Conservation (phyloP, 2,888 invertebrate genomes). For the Coenonympha arcania region DNA sequence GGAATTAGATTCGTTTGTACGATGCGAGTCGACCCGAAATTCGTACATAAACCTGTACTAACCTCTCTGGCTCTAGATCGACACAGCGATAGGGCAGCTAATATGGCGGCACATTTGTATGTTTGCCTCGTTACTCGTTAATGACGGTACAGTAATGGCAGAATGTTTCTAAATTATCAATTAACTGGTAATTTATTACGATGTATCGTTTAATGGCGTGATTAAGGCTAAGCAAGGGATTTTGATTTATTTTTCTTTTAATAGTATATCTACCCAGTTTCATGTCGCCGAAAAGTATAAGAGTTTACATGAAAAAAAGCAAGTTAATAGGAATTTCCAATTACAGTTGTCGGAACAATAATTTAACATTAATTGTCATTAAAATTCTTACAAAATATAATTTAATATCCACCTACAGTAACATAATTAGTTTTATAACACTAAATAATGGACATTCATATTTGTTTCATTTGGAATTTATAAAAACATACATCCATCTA, state of each 20-base stretch:
- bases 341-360: too few relatives aligned
- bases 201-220: slow-evolving; percentile 6
- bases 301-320: too few relatives aligned
- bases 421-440: background rate
- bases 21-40: too few relatives aligned
- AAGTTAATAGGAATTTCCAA: too few relatives aligned
- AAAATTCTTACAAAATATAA: too few relatives aligned
- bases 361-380: too few relatives aligned
- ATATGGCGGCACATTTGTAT: too few relatives aligned
- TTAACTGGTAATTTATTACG: slow-evolving; percentile 8
- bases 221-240: slow-evolving; percentile 6
- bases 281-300: too few relatives aligned
- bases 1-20: too few relatives aligned
- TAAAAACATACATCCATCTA: too few relatives aligned
- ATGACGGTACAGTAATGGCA: slow-evolving; percentile 13
- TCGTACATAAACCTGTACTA: background rate
- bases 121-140: slow-evolving; percentile 19
- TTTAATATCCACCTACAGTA: background rate
- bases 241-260: background rate
- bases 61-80: slow-evolving; percentile 4
- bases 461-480: too few relatives aligned
- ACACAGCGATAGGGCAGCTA: background rate
- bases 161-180: slow-evolving; percentile 12
- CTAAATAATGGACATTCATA: too few relatives aligned
- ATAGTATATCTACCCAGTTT: background rate